phyloP scores from a whole-genome alignment of 2,797 vertebrate genomes.

The Xerus rutilus region DNA sequence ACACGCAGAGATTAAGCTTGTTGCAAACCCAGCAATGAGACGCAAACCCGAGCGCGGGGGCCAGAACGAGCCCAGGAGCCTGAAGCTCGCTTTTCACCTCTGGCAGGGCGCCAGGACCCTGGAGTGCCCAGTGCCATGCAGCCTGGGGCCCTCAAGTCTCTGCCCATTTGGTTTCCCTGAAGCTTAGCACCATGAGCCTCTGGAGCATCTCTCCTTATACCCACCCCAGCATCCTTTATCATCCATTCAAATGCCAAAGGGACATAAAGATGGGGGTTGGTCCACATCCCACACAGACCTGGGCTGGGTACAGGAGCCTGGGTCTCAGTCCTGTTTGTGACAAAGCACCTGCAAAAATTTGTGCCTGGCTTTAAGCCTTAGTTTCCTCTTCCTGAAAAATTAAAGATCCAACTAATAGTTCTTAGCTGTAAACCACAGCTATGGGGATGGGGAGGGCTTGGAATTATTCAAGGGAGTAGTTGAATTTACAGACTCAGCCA shows the following conservation, averaged over 20 bases:
- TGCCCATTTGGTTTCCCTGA: constrained; percentile 39
- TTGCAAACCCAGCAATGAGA: constrained; percentile 72
- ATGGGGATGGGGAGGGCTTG: background rate
- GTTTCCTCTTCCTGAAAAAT: constrained; percentile 41
- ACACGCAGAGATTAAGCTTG: constrained; percentile 77
- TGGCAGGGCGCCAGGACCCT: constrained; percentile 63
- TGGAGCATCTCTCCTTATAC: background rate
- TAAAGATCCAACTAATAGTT: background rate
- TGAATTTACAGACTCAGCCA: background rate
- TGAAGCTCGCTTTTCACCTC: constrained; percentile 62
- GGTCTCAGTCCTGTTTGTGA: background rate
- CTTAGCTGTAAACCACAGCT: background rate
- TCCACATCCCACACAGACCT: background rate
- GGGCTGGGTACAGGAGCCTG: background rate
- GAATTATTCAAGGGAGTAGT: background rate
- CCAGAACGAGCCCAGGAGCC: constrained; percentile 24
- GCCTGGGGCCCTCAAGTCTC: background rate
- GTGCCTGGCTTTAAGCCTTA: background rate
- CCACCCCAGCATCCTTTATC: background rate
- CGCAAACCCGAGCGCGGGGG: constrained; percentile 69
- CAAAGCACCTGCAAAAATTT: background rate
- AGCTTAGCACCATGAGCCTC: background rate
- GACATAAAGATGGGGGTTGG: background rate
- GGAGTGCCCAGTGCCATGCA: constrained; percentile 24
- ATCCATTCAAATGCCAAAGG: background rate